Base-by-base conservation (phyloP, 2,113 vertebrate genomes). In the Dasyornis broadbenti region DNA sequence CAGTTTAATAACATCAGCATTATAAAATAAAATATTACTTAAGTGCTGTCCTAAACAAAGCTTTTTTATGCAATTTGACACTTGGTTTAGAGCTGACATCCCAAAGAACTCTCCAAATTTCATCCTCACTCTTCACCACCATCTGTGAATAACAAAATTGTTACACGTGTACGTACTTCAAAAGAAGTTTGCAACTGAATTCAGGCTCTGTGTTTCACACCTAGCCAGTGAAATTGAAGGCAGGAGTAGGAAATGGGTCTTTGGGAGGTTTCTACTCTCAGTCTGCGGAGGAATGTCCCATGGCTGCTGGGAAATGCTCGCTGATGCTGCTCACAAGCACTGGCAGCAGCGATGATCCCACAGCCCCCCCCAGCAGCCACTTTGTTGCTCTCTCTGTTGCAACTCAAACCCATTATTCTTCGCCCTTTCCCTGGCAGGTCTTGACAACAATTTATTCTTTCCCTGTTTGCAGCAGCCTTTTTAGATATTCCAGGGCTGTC, bases 281-380 rank as follows among this genome's bases (percentile, higher is more conserved):
- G 21, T 80, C 30, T 42, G 39, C 75, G 47, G 13, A 69, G n/a
- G 14, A 78, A 44, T 69, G 30, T 26, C 24, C 27, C 19, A 16
- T 27, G 0, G 0, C 39, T 92, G 10, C 35, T 45, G 35, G 28
- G 8, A 13, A 50, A 35, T 0, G 0, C 33, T 39, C 68, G 40
- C 30, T 79, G 49, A 23, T 75, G 70, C 9, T 59, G 18, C 24
- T 70, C 5, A 1, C 6, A 3, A 45, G 30, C 9, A 28, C 10
- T 0, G 0, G 0, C 30, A 14, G 11, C 2, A 0, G 20, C 4
- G 27, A 50, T 0, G 2, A 39, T 65, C 47, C 69, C 50, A 23
- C 19, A 56, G 17, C 3, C 11, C n/a, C n/a, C 2, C 5, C 6
- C 12, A 24, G 12, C 14, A 75, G 12, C 49, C 42, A 33, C 57